phyloP scores from a whole-genome alignment of 2,888 invertebrate genomes.

The Tetranychus piercei region DNA sequence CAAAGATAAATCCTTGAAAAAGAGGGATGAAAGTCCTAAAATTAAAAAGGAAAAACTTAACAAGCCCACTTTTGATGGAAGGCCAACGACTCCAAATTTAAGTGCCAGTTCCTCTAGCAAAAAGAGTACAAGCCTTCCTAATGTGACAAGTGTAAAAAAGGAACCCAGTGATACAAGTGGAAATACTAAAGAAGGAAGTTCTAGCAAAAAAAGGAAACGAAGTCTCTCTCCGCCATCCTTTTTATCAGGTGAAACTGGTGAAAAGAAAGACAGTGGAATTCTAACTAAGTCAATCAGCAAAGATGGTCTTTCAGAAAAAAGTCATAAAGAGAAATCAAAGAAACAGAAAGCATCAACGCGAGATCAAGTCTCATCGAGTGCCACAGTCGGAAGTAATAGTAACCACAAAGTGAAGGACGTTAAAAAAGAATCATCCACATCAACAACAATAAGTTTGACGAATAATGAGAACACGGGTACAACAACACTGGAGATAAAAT shows the following conservation, averaged over 20 bases:
- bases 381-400: neutral
- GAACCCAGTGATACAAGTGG: neutral
- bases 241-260: neutral
- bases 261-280: neutral
- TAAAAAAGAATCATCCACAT: slow-evolving; percentile 31
- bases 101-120: neutral
- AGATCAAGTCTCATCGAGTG: slow-evolving; percentile 37
- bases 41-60: neutral
- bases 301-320: slow-evolving; percentile 2
- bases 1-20: neutral
- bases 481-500: slow-evolving; percentile 20
- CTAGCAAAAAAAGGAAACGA: neutral
- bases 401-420: slow-evolving; percentile 36
- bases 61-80: neutral
- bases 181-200: neutral
- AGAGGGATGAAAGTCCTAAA: slow-evolving; percentile 8
- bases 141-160: neutral
- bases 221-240: neutral
- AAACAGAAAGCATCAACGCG: slow-evolving; percentile 32
- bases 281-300: neutral
- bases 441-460: slow-evolving; percentile 19
- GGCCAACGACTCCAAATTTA: neutral
- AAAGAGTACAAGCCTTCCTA: neutral
- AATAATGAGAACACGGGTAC: slow-evolving; percentile 16
- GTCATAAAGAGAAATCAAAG: slow-evolving; percentile 35